Base-by-base conservation (phyloP, 2,888 invertebrate genomes). In the Papilio elwesi region DNA sequence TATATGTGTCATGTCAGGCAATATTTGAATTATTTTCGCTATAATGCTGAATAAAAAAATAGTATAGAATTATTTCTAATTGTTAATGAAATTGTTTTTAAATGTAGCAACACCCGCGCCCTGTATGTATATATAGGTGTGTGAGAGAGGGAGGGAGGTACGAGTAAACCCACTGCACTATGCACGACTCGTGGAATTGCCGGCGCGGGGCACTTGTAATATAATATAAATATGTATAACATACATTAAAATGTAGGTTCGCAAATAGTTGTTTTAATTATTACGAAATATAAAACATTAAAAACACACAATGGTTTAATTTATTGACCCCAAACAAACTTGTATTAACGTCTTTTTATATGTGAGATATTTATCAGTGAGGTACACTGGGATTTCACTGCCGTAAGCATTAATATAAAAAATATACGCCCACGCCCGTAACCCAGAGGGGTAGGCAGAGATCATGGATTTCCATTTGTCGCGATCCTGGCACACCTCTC, bases 171-270 rank as follows among this genome's bases (percentile, higher is more conserved):
- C 81, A 89, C 92, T 93, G 92, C 91, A 90, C 75, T 82, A 90
- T 92, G 93, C 93, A 93, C 93, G 81, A 86, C 72, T 78, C 79
- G 82, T 87, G 93, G 93, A 93, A 93, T 93, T 93, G 93, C 75
- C 76, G 85, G 87, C 90, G 90, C 87, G 87, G 85, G 82, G 71
- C 36, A 75, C 74, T 79, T 82, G 82, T 85, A 81, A 65, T 48
- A 76, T 80, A 81, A 59, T 80, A 81, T 78, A 80, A 78, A 81
- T 77, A 76, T 74, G 77, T 77, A 74, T 75, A 74, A 74, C 70
- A 69, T 72, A 74, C 67, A 74, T 75, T 76, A 78, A 76, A 75
- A 76, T 77, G 80, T 87, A 88, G 85, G 78, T 75, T 83, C 83
- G 82, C 78, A 78, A 83, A 83, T 90, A 90, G 90, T 88, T 89